Evolutionary conservation across 2,797 vertebrate genomes (phyloP).

Genomic region (Glossophaga mutica): DNA sequence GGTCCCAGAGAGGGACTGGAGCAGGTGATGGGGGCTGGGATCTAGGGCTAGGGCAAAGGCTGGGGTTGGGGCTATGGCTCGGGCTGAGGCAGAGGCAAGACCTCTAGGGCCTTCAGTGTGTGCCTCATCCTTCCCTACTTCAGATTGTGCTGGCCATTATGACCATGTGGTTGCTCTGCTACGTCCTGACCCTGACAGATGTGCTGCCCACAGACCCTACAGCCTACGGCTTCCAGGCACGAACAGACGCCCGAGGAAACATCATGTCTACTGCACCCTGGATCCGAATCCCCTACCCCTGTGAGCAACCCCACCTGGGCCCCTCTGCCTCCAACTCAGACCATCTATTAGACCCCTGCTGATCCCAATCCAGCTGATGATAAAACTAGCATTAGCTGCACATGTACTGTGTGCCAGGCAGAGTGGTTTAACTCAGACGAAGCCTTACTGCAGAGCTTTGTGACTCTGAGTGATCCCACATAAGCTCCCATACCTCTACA

Average conservation of each 20-base stretch:
- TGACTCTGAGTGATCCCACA: background rate
- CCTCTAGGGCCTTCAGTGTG: background rate
- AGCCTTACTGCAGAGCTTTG: background rate
- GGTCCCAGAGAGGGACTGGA: background rate
- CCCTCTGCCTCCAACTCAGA: background rate
- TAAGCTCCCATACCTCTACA: background rate
- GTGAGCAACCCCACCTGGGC: constrained; percentile 81
- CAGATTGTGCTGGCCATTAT: constrained; percentile 95
- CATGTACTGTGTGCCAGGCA: background rate
- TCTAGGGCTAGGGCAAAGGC: background rate
- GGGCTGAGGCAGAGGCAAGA: background rate
- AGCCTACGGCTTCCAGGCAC: constrained; percentile 90
- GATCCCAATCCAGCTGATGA: background rate
- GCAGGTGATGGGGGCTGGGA: background rate
- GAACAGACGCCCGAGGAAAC: constrained; percentile 93
- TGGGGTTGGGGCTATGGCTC: background rate
- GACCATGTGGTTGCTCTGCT: constrained; percentile 93
- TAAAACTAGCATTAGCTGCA: background rate
- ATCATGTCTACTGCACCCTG: constrained; percentile 93
- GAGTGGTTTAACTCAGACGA: background rate
- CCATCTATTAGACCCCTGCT: background rate
- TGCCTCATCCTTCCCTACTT: background rate
- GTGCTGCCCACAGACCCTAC: constrained; percentile 85
- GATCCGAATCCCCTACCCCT: constrained; percentile 97
- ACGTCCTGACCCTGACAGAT: constrained; percentile 88